A percentile compares a stretch with the other conserved stretches of the same genome.
phyloP scores from a whole-genome alignment of 2,113 vertebrate genomes.

The Sinocyclocheilus grahami region DNA sequence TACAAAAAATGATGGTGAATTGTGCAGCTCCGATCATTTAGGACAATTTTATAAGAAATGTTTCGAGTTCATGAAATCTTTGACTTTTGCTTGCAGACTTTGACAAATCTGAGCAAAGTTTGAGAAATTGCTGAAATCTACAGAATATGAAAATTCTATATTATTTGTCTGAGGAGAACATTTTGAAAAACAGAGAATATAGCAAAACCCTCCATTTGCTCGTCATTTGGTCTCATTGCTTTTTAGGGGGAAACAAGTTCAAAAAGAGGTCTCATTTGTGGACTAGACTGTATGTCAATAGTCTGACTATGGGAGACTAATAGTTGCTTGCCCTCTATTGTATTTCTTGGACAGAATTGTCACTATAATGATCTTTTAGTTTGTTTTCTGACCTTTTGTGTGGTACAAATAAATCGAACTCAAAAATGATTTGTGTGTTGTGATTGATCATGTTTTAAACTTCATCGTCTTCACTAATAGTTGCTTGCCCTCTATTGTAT shows the following conservation, averaged over 20 bases:
- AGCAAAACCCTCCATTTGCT: background rate
- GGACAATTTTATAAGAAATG: background rate
- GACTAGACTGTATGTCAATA: background rate
- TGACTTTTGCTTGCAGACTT: background rate
- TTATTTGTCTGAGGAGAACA: background rate
- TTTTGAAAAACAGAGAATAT: background rate
- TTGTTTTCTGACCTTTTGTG: constrained; percentile 4
- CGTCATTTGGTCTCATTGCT: background rate
- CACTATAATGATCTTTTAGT: constrained; percentile 1
- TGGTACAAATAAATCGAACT: background rate
- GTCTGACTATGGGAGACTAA: background rate
- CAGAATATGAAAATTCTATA: background rate
- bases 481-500: background rate
- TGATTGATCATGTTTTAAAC: background rate
- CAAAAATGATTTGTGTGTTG: background rate
- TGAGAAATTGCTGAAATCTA: background rate
- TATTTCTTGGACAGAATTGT: background rate
- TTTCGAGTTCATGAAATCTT: background rate
- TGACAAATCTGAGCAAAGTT: too few relatives aligned
- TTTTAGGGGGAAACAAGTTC: background rate
- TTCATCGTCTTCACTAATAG: too few relatives aligned
- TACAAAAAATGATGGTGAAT: background rate
- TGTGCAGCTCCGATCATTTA: background rate
- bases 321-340: background rate
- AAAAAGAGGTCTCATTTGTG: background rate